Evolutionary conservation across 2,113 vertebrate genomes (phyloP).

Genomic region (Synchiropus splendidus): DNA sequence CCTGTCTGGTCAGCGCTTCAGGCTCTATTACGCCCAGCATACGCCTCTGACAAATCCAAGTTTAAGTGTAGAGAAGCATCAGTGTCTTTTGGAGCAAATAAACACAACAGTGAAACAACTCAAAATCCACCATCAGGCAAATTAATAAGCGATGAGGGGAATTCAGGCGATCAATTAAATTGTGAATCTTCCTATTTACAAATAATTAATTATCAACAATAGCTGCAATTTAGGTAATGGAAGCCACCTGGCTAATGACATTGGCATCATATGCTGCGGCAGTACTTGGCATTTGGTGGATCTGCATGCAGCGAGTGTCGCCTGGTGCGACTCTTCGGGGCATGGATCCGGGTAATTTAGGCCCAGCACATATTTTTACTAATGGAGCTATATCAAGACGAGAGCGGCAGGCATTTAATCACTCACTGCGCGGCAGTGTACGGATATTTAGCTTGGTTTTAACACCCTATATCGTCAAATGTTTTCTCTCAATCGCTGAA

Average conservation of each 20-base stretch:
- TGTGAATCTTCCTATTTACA: constrained; percentile 86
- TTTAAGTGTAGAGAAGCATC: constrained; percentile 18
- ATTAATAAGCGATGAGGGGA: constrained; percentile 59
- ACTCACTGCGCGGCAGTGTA: constrained; percentile 4
- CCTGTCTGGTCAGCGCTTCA: constrained; percentile 54
- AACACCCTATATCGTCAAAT: not conserved
- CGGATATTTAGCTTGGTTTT: constrained; percentile 4
- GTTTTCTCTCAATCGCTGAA: not conserved
- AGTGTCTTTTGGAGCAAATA: constrained; percentile 8
- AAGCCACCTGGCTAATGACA: constrained; percentile 88
- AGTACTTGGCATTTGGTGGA: constrained; percentile 83
- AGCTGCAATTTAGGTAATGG: constrained; percentile 88
- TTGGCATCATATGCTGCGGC: constrained; percentile 83
- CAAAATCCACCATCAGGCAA: constrained; percentile 40
- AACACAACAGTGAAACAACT: constrained; percentile 16
- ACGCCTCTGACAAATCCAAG: constrained; percentile 30
- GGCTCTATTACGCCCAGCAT: constrained; percentile 47
- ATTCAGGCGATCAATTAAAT: constrained; percentile 84
- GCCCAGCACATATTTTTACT: constrained; percentile 54
- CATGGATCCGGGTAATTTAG: constrained; percentile 63
- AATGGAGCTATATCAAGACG: constrained; percentile 44
- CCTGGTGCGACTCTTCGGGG: constrained; percentile 66
- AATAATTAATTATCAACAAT: constrained; percentile 94
- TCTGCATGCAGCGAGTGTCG: constrained; percentile 69
- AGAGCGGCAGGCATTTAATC: constrained; percentile 12